These are phyloP conservation scores for Decapterus maruadsi DNA, from an alignment of 2,797 vertebrate species.

Conservation along the genomic window DNA sequence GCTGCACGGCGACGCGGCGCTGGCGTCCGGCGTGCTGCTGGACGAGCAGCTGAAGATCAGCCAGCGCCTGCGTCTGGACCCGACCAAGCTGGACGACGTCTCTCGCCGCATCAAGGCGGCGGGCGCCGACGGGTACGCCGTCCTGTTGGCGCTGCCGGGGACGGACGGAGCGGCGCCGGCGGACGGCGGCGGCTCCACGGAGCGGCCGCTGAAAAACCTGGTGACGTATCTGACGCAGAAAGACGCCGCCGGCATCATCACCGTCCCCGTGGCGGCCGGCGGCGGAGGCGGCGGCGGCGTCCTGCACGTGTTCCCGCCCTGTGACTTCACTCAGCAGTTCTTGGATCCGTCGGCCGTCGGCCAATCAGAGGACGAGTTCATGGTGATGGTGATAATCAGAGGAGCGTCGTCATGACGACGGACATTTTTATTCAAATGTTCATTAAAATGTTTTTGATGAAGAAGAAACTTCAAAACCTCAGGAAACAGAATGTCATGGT, in stretches of 20 bases:
- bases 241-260: conserved; percentile 98
- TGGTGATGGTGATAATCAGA: conserved; percentile 98
- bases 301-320: conserved; percentile 97
- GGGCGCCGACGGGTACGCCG: conserved; percentile 90
- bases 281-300: conserved; percentile 92
- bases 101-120: conserved; percentile 97
- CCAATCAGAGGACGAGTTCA: conserved; percentile 98
- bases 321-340: conserved; percentile 98
- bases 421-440: too few relatives aligned
- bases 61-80: conserved; percentile 96
- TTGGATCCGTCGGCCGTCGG: conserved; percentile 98
- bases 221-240: conserved; percentile 99
- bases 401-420: conserved; percentile 88
- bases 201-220: conserved; percentile 98
- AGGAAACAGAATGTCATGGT: too few relatives aligned
- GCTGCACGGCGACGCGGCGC: conserved; percentile 91
- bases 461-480: too few relatives aligned
- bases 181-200: conserved; percentile 84
- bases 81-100: conserved; percentile 97
- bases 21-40: conserved; percentile 91
- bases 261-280: conserved; percentile 93
- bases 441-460: too few relatives aligned
- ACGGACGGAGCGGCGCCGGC: conserved; percentile 83
- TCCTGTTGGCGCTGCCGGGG: conserved; percentile 94
- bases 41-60: conserved; percentile 97